Conservation (phyloP, 2,888 invertebrate species). For the Morpho helenor region DNA sequence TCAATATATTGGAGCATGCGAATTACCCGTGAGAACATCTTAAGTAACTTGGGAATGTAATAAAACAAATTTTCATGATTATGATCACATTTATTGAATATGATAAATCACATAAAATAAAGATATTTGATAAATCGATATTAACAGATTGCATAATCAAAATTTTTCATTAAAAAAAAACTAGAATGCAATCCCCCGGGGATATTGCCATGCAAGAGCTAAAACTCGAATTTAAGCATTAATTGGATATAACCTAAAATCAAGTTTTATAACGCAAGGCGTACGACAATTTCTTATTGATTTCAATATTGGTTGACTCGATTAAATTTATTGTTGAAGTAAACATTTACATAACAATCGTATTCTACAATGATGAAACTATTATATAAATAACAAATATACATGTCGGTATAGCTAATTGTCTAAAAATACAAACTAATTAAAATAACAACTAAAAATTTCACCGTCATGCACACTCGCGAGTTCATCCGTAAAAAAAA, state of each 20-base stretch:
- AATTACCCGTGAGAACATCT: constrained; percentile 50
- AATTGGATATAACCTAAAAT: constrained; percentile 56
- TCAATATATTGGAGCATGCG: constrained; percentile 45
- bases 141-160: constrained; percentile 73
- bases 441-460: constrained; percentile 38
- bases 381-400: constrained; percentile 42
- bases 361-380: constrained; percentile 35
- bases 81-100: constrained; percentile 65
- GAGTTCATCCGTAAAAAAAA: constrained; percentile 62
- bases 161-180: constrained; percentile 71
- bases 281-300: constrained; percentile 49
- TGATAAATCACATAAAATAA: constrained; percentile 49
- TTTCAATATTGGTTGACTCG: constrained; percentile 31
- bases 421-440: constrained; percentile 27
- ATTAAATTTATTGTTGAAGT: constrained; percentile 62
- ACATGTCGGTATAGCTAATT: constrained; percentile 57
- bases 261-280: constrained; percentile 71
- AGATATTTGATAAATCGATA: constrained; percentile 39
- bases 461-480: constrained; percentile 72
- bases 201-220: constrained; percentile 70
- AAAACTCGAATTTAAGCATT: constrained; percentile 69
- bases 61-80: constrained; percentile 33
- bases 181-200: constrained; percentile 70
- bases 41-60: constrained; percentile 22
- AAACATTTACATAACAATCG: constrained; percentile 58